A percentile compares a stretch with the other conserved stretches of the same genome.
phyloP scores from a whole-genome alignment of 1,140 invertebrate genomes.

The Neuroterus valhalla region DNA sequence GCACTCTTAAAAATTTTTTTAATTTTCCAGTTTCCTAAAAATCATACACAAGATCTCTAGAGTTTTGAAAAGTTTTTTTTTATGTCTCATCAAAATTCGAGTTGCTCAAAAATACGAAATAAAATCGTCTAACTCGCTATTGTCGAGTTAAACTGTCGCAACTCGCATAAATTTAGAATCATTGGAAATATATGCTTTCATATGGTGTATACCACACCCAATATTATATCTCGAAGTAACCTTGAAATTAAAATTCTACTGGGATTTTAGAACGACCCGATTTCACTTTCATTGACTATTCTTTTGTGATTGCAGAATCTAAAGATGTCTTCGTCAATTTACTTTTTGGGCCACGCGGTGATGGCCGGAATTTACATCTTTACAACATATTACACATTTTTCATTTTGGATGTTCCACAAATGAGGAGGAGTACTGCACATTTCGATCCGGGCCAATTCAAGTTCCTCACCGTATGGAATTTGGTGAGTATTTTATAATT shows the following conservation, averaged over 20 bases:
- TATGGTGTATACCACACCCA: too few relatives aligned
- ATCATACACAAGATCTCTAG: too few relatives aligned
- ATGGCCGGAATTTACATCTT: conserved; percentile 54
- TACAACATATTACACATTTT: conserved; percentile 55
- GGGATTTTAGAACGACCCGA: conserved; percentile 2
- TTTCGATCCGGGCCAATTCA: conserved; percentile 72
- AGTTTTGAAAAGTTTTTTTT: too few relatives aligned
- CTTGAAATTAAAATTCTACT: conserved; percentile 23
- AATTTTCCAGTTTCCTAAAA: too few relatives aligned
- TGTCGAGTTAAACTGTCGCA: too few relatives aligned
- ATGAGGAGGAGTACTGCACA: conserved; percentile 40
- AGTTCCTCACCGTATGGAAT: conserved; percentile 76
- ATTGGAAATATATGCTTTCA: too few relatives aligned
- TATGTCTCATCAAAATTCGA: too few relatives aligned
- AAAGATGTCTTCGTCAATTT: conserved; percentile 13
- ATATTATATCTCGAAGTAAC: background rate
- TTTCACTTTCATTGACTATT: conserved; percentile 16
- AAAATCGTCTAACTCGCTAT: too few relatives aligned
- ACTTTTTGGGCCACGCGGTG: conserved; percentile 53
- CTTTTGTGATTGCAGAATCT: conserved; percentile 14
- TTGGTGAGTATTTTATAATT: conserved; percentile 71
- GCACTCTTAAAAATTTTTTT: too few relatives aligned
- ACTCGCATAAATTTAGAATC: too few relatives aligned
- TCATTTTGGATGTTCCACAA: conserved; percentile 55
- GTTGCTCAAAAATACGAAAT: too few relatives aligned